These are phyloP conservation scores for Ictidomys tridecemlineatus DNA, from an alignment of 2,113 vertebrate genomes.

Conservation along the genomic window DNA sequence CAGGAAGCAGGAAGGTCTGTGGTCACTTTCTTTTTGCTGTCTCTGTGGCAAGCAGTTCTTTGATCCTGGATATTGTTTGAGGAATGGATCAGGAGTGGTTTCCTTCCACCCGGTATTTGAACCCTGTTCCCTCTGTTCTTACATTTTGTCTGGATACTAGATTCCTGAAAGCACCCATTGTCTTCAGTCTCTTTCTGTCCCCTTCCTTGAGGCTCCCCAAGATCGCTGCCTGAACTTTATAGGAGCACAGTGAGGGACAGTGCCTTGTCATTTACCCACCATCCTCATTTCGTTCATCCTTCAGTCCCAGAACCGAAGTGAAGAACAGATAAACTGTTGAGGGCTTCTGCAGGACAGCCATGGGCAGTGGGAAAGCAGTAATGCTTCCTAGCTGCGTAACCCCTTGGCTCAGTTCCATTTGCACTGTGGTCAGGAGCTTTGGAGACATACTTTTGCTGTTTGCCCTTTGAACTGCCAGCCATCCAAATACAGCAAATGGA, in stretches of 20 bases:
- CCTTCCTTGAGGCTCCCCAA: slow-evolving; percentile 10
- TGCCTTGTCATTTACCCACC: not conserved
- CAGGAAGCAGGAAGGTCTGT: not conserved
- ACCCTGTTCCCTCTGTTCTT: slow-evolving; percentile 12
- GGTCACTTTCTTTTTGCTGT: not conserved
- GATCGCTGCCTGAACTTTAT: slow-evolving; percentile 37
- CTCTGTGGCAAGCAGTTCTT: not conserved
- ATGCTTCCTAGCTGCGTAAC: not conserved
- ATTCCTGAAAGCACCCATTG: slow-evolving; percentile 62
- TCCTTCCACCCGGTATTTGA: not conserved
- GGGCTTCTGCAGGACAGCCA: not conserved
- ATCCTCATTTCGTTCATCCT: not conserved
- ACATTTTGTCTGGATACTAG: not conserved
- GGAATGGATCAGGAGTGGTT: not conserved
- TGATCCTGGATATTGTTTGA: not conserved
- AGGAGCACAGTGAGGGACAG: not conserved
- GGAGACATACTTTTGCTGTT: not conserved
- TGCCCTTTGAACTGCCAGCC: slow-evolving; percentile 51
- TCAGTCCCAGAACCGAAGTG: not conserved
- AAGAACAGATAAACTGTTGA: slow-evolving; percentile 7
- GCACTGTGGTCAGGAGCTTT: not conserved
- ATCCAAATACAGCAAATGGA: not conserved
- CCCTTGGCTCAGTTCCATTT: not conserved
- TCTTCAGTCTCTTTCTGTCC: slow-evolving; percentile 24
- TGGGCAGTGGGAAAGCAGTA: not conserved